These are phyloP conservation scores for Macropis europaea DNA, from an alignment of 2,888 invertebrate genomes.

Conservation along the genomic window DNA sequence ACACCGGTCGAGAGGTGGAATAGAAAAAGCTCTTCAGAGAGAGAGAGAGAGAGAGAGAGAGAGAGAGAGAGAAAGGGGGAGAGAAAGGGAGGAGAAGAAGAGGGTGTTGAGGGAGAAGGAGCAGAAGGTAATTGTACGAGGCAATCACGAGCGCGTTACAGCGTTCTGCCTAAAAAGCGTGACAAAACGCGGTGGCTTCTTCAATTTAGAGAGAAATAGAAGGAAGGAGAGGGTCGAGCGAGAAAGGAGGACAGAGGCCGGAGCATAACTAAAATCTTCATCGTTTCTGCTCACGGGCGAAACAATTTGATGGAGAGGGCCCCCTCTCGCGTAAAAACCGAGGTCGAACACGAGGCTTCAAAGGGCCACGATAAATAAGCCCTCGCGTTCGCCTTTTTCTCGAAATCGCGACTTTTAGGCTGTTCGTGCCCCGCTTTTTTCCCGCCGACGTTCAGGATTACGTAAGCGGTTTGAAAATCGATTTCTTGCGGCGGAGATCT, in stretches of 20 bases:
- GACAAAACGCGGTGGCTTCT: constrained; percentile 63
- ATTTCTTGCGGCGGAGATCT: constrained; percentile 6
- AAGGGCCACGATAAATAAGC: constrained; percentile 5
- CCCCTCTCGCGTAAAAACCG: constrained; percentile 13
- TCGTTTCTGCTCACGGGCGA: constrained; percentile 45
- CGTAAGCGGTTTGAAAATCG: constrained; percentile 23
- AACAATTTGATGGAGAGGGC: neutral
- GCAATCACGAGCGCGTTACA: constrained; percentile 71
- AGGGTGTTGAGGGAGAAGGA: constrained; percentile 32
- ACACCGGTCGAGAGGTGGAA: constrained; percentile 35
- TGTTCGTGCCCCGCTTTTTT: neutral
- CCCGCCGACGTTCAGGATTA: neutral
- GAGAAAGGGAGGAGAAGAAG: constrained; percentile 1
- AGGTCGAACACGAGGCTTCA: constrained; percentile 16
- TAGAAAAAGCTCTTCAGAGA: constrained; percentile 30
- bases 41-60: constrained; percentile 24
- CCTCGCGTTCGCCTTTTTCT: neutral
- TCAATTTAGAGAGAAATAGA: constrained; percentile 39
- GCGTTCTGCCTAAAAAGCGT: constrained; percentile 69
- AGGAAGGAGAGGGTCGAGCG: constrained; percentile 3
- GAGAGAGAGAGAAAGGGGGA: neutral
- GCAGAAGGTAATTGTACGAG: constrained; percentile 70
- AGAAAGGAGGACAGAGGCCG: neutral
- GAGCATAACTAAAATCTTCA: constrained; percentile 71
- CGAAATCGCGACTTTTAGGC: too few species aligned